Base-by-base conservation (phyloP, 2,797 vertebrate genomes). In the Gymnoscopelus braueri region DNA sequence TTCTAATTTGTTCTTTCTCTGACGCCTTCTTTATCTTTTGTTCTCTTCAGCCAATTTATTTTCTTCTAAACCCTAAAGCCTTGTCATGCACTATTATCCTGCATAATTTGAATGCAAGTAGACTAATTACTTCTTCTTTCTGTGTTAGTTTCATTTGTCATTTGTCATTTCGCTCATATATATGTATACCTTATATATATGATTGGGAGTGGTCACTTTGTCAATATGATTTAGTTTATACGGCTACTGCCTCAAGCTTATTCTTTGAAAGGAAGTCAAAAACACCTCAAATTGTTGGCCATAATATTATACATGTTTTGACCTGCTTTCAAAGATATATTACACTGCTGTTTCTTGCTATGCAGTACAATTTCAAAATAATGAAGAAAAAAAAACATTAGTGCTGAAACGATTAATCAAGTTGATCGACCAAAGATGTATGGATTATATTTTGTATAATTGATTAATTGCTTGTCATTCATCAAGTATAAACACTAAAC, bases 51-150 rank as follows among this genome's bases (percentile, higher is more conserved):
- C 26, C 26, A 50, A 44, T 64, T 77, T 78, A 50, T 84, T 84
- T 84, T 63, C 73, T 93, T 92, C 87, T 90, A 63, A 84, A 90
- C 69, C 88, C 90, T 62, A 92, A 89, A 77, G 85, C 85, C 88
- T 92, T 94, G 83, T 89, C 93, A 91, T 94, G 92, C 89, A 92
- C 91, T 32, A 87, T 94, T 89, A 92, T 87, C 84, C 91, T 94
- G 69, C 90, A 85, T 85, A 84, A 90, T 73, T 80, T 75, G 74
- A 87, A 94, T 92, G 92, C 93, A 94, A 94, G 93, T 94, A 94
- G 78, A 67, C 79, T 81, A 57, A 79, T 77, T 60, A 51, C 80
- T 85, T 71, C 69, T 74, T 55, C 74, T 77, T 67, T 39, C 58
- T 60, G 58, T 44, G 7, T 39, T 39, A 2, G 35, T 44, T 44